A percentile compares a stretch with the other conserved stretches of the same genome.
Evolutionary conservation across 2,113 vertebrate genomes (phyloP).

Genomic region (Mohoua ochrocephala): DNA sequence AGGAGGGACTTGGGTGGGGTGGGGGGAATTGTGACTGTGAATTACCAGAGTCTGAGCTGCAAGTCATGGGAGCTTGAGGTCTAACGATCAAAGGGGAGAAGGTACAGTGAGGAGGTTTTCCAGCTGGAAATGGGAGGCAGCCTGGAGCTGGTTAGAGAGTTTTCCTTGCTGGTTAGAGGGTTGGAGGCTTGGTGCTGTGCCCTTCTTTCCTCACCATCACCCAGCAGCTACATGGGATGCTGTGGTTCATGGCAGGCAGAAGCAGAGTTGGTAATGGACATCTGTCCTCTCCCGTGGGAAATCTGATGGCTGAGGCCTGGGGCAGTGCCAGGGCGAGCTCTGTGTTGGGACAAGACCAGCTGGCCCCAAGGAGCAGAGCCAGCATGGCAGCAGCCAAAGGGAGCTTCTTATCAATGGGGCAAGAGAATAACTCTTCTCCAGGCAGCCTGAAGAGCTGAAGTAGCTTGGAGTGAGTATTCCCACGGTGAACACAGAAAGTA

Average conservation of each 20-base stretch:
- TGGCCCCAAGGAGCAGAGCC: neutral
- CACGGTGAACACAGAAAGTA: neutral
- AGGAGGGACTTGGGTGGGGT: neutral
- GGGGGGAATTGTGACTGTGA: neutral
- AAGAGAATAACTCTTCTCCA: neutral
- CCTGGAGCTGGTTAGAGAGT: neutral
- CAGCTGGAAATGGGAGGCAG: neutral
- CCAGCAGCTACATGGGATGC: neutral
- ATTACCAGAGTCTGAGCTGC: neutral
- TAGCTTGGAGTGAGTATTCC: neutral
- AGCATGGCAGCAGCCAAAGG: neutral
- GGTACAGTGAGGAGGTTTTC: neutral
- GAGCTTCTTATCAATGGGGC: neutral
- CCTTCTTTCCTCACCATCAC: neutral
- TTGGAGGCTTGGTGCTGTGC: neutral
- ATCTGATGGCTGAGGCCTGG: neutral
- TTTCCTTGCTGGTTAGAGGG: neutral
- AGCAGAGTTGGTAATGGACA: neutral
- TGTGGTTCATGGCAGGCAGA: neutral
- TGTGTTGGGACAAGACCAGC: rapidly evolving
- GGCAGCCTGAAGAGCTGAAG: neutral
- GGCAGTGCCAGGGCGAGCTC: neutral
- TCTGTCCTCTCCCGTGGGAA: neutral
- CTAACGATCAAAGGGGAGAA: neutral
- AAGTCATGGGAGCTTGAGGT: neutral